Evolutionary conservation across 2,888 invertebrate genomes (phyloP).

Genomic region (Drosophila pseudotakahashii): DNA sequence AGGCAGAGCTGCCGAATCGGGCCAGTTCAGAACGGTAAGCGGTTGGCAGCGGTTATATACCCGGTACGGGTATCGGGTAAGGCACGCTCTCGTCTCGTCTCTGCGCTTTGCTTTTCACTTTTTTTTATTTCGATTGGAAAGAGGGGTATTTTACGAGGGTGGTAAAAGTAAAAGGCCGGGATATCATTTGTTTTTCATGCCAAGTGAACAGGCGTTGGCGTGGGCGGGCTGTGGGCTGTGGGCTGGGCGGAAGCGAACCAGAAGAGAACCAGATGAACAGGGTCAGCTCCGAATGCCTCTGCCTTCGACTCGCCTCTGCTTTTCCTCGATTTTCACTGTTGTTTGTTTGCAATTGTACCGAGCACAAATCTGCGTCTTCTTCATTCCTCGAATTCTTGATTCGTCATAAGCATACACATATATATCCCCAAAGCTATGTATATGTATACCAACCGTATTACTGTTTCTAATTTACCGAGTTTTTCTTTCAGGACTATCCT

Average conservation of each 20-base stretch:
- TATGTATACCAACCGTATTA: neutral
- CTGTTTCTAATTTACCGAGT: neutral
- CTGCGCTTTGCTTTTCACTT: conserved; percentile 11
- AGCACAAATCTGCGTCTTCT: conserved; percentile 37
- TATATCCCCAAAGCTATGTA: conserved; percentile 20
- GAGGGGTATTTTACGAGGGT: no score
- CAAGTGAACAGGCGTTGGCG: neutral
- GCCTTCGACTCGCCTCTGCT: conserved; percentile 7
- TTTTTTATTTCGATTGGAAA: neutral
- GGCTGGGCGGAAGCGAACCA: neutral
- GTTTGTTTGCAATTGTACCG: conserved; percentile 38
- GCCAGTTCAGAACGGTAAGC: conserved; percentile 60
- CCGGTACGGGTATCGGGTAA: conserved; percentile 11
- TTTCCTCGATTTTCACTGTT: conserved; percentile 15
- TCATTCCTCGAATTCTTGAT: conserved; percentile 41
- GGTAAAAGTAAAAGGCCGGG: neutral
- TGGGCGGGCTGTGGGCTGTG: no score
- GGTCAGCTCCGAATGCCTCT: conserved; percentile 22
- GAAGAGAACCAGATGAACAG: conserved; percentile 7
- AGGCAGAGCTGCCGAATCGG: conserved; percentile 41
- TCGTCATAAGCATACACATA: conserved; percentile 27
- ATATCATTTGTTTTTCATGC: conserved; percentile 15
- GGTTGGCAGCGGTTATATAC: conserved; percentile 10
- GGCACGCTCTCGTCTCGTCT: conserved; percentile 4
- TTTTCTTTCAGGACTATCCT: neutral